Evolutionary conservation across 2,113 vertebrate genomes (phyloP).

Genomic region (Amazona guildingii): DNA sequence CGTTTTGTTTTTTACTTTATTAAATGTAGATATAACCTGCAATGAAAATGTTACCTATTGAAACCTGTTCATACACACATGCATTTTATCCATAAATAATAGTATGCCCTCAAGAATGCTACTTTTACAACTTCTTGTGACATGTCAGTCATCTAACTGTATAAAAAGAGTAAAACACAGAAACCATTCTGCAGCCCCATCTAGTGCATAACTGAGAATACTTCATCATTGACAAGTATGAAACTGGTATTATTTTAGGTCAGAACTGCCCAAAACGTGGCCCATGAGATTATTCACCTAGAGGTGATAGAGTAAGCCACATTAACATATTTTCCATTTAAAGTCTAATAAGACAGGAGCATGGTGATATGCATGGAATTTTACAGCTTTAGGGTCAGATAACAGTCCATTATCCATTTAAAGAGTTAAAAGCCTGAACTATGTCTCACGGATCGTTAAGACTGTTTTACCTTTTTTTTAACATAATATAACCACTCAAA

Average conservation of each 20-base stretch:
- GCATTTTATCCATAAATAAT: not conserved
- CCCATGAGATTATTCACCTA: not conserved
- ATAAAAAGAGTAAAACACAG: not conserved
- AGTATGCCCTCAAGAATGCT: not conserved
- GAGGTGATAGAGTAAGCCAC: not conserved
- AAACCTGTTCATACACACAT: not conserved
- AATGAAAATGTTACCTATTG: not conserved
- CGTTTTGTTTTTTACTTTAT: not conserved
- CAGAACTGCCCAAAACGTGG: not conserved
- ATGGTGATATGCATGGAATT: not conserved
- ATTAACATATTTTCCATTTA: not conserved
- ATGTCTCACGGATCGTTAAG: not conserved
- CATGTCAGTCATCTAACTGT: not conserved
- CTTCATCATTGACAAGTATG: not conserved
- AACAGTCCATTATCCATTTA: not conserved
- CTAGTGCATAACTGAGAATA: slow-evolving; percentile 71
- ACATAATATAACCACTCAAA: not conserved
- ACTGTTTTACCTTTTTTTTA: not conserved
- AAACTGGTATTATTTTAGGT: not conserved
- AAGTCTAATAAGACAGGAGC: not conserved
- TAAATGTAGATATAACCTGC: not conserved
- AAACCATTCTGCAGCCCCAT: slow-evolving; percentile 73
- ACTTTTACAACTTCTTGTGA: not conserved
- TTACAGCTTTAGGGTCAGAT: not conserved
- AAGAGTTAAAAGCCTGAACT: not conserved